A percentile compares a stretch with the other conserved stretches of the same genome.
phyloP scores from a whole-genome alignment of 1,140 invertebrate species.

The Dendrolimus punctatus region DNA sequence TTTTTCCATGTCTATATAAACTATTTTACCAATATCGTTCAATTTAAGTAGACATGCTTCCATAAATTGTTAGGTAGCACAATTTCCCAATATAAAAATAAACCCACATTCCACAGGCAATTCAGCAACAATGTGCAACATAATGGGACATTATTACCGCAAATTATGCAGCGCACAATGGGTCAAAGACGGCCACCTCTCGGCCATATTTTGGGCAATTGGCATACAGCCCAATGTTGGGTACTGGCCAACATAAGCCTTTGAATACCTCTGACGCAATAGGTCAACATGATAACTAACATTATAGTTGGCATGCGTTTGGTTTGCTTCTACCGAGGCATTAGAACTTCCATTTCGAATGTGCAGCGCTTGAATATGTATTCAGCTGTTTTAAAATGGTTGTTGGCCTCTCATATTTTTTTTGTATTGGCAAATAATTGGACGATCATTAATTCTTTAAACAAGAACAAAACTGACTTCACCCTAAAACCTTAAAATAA shows the following conservation, averaged over 20 bases:
- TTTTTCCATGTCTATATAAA: no score
- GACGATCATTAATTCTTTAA: no score
- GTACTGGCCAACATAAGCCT: conserved; percentile 8
- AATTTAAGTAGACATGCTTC: no score
- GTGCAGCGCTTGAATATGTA: background rate
- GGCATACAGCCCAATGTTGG: conserved; percentile 12
- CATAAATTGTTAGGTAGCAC: no score
- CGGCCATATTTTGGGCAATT: conserved; percentile 17
- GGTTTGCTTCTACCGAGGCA: background rate
- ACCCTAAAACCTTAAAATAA: no score
- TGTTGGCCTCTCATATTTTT: background rate
- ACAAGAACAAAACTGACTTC: no score
- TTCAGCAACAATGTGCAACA: background rate
- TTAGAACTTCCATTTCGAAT: background rate
- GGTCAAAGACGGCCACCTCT: conserved; percentile 12
- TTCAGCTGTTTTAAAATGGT: background rate
- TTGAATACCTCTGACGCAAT: conserved; percentile 9
- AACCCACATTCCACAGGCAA: background rate
- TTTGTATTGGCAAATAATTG: background rate
- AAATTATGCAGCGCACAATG: conserved; percentile 3
- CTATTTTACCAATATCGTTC: no score
- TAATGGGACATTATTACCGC: background rate
- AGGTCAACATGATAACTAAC: conserved; percentile 6
- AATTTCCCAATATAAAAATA: no score
- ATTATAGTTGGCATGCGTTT: conserved; percentile 1